Conservation (phyloP, 2,888 invertebrate genomes). For the Parelbella ahira region DNA sequence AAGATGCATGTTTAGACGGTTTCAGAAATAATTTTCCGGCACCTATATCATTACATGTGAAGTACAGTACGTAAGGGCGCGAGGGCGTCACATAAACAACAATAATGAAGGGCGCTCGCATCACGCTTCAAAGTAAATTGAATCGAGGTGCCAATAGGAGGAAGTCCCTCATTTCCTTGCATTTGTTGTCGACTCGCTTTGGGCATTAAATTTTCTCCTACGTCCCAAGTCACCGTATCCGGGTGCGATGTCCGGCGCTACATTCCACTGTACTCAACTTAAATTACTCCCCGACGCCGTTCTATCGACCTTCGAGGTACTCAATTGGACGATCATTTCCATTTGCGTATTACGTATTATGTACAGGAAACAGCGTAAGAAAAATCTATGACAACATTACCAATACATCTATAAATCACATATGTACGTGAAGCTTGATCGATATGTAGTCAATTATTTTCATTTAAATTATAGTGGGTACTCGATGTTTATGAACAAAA, state of each 20-base stretch:
- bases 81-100: conserved; percentile 33
- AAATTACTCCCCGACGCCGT: conserved; percentile 39
- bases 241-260: conserved; percentile 55
- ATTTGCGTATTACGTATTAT: too few relatives aligned
- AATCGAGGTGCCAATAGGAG: conserved; percentile 67
- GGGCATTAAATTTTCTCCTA: conserved; percentile 66
- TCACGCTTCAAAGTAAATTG: conserved; percentile 63
- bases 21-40: background rate
- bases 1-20: too few relatives aligned
- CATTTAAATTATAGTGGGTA: too few relatives aligned
- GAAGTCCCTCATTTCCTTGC: conserved; percentile 74
- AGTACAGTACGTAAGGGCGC: background rate
- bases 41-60: background rate
- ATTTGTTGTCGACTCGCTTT: conserved; percentile 62
- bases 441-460: too few relatives aligned
- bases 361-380: too few relatives aligned
- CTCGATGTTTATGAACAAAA: too few relatives aligned
- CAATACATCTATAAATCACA: too few relatives aligned
- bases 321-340: too few relatives aligned
- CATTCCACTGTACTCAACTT: conserved; percentile 58
- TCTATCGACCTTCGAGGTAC: too few relatives aligned
- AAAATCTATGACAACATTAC: too few relatives aligned
- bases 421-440: too few relatives aligned
- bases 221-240: conserved; percentile 53
- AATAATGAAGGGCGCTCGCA: conserved; percentile 39